Evolutionary conservation across 2,888 invertebrate species (phyloP).

Genomic region (Sesia apiformis): DNA sequence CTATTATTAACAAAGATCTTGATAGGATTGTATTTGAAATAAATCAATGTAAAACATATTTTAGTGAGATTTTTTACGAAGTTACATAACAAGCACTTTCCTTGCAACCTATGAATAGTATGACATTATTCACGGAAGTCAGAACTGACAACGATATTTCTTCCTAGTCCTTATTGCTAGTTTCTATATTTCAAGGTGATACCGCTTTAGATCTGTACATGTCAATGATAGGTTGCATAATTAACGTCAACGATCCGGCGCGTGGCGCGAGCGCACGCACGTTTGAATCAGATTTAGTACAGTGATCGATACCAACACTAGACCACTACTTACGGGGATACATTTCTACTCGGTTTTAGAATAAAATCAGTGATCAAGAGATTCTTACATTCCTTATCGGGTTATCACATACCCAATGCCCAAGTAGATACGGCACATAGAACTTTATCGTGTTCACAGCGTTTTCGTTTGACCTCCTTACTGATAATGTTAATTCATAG

Average conservation of each 20-base stretch:
- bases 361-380: not conserved
- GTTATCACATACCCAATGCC: not conserved
- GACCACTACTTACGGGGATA: not conserved
- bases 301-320: not conserved
- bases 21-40: too few relatives aligned
- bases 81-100: too few relatives aligned
- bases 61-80: too few relatives aligned
- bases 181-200: too few relatives aligned
- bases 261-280: not conserved
- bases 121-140: too few relatives aligned
- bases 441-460: constrained; percentile 10
- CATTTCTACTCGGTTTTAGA: not conserved
- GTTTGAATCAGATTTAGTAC: not conserved
- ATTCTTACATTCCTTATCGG: not conserved
- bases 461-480: constrained; percentile 15
- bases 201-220: too few relatives aligned
- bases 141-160: too few relatives aligned
- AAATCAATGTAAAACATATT: too few relatives aligned
- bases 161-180: too few relatives aligned
- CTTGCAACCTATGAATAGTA: too few relatives aligned
- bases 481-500: not conserved
- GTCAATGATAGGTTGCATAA: constrained; percentile 2
- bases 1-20: too few relatives aligned
- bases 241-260: not conserved
- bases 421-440: constrained; percentile 15